A percentile compares a stretch with the other conserved stretches of the same genome.
phyloP scores from a whole-genome alignment of 2,113 vertebrate genomes.

The Sander lucioperca region DNA sequence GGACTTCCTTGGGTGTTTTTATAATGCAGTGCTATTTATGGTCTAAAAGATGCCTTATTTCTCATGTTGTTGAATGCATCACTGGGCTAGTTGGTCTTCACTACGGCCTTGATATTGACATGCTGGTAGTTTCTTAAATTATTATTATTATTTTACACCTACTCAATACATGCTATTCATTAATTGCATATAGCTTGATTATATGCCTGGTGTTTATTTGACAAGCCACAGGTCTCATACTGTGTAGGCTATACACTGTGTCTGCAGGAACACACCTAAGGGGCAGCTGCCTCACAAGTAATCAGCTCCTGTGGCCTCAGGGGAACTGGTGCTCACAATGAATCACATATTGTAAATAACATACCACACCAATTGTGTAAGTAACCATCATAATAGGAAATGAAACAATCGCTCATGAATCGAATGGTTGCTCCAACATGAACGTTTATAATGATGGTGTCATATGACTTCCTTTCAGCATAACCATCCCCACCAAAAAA shows the following conservation, averaged over 20 bases:
- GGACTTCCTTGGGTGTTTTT: background rate
- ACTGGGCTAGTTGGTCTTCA: background rate
- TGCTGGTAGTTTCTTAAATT: background rate
- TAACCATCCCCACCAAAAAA: background rate
- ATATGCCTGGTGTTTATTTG: constrained; percentile 13
- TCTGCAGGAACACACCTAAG: constrained; percentile 31
- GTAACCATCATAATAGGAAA: constrained; percentile 5
- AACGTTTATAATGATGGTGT: background rate
- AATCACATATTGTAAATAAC: constrained; percentile 54
- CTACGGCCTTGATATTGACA: background rate
- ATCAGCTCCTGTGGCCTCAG: constrained; percentile 38
- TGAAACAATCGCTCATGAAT: constrained; percentile 19
- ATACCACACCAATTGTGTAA: background rate
- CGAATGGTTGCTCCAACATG: constrained; percentile 5
- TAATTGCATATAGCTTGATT: background rate
- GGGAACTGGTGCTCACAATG: constrained; percentile 21
- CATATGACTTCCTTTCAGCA: background rate
- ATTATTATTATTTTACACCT: background rate
- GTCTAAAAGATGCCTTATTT: background rate
- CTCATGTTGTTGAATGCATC: background rate
- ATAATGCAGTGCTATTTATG: background rate
- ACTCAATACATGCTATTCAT: background rate
- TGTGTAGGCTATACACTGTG: background rate
- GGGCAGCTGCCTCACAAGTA: constrained; percentile 37
- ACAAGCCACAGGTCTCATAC: constrained; percentile 10